phyloP scores from a whole-genome alignment of 30 jellyfish, hydroid and myxozoan genomes.

The Clytia hemisphaerica region DNA sequence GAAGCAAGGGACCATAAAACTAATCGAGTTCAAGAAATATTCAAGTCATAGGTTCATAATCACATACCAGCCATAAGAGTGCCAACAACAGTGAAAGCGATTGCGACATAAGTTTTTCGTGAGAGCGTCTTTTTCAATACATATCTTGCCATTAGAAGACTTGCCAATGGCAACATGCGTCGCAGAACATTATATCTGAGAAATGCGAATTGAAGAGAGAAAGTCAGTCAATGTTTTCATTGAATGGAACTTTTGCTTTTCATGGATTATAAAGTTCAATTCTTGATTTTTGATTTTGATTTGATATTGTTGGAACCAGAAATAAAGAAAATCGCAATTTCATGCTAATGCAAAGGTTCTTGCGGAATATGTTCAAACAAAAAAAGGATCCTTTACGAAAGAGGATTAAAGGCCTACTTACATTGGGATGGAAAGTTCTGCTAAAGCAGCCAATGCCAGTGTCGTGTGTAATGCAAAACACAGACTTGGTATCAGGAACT shows the following conservation, averaged over 20 bases:
- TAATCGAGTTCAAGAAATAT: no score
- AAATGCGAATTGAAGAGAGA: not conserved
- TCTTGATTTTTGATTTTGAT: no score
- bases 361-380: no score
- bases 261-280: no score
- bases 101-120: slow-evolving; percentile 36
- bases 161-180: slow-evolving; percentile 89
- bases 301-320: no score
- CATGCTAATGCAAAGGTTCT: not conserved
- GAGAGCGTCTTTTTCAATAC: slow-evolving; percentile 79
- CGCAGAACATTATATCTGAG: slow-evolving; percentile 81
- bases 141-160: slow-evolving; percentile 56
- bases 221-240: not conserved
- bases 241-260: not conserved
- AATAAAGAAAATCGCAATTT: not conserved
- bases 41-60: no score
- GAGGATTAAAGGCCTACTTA: slow-evolving; percentile 19
- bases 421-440: slow-evolving; percentile 83
- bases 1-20: no score
- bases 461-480: slow-evolving; percentile 95
- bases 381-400: no score
- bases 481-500: slow-evolving; percentile 65
- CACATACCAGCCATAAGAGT: slow-evolving; percentile 68
- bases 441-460: slow-evolving; percentile 85
- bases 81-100: slow-evolving; percentile 66